Evolutionary conservation across 2,797 vertebrate genomes (phyloP), one percentile per base, ranked within the genome.

Genomic region (Rhinophrynus dorsalis): DNA sequence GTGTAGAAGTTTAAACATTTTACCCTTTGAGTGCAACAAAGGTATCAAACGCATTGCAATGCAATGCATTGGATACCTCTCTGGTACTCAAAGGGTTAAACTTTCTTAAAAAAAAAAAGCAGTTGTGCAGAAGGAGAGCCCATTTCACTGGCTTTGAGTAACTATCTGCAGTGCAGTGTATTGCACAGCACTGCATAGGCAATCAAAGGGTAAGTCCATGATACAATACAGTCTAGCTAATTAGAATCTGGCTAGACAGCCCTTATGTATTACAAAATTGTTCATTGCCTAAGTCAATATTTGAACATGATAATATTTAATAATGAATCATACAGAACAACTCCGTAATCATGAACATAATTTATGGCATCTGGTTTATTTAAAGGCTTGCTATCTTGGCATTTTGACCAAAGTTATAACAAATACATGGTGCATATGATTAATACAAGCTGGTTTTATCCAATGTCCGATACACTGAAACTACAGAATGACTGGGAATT

Each of bases 301-400:
- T 67, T 67, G 17, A 73, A 59, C 55, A 54, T 73, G 70, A 73
- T 73, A 52, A 60, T 52, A 60, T 73, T 66, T 29, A 35, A 67
- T 73, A 40, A 67, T 66, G 35, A 60, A 66, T 60, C 55, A 59
- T 40, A 24, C 56, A 60, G 48, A 52, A 48, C 68, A 64, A 18
- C 55, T 51, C 13, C 38, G 61, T 52, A 58, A 61, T 65, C 68
- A 72, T 29, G 35, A 52, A 21, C 29, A 35, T 66, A 54, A 73
- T 60, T 67, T 73, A 73, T 72, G 40, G 62, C 27, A 55, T 73
- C 70, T 73, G 62, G 62, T 60, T 73, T 73, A 60, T 73, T 66
- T 66, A 58, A 73, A 60, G 55, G 56, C 57, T 45, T 58, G 55
- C 47, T 44, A 66, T 29, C 62, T 73, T 67, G 70, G 63, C 62